Conservation (phyloP, 1,140 invertebrate species). For the Drosophila jambulina region DNA sequence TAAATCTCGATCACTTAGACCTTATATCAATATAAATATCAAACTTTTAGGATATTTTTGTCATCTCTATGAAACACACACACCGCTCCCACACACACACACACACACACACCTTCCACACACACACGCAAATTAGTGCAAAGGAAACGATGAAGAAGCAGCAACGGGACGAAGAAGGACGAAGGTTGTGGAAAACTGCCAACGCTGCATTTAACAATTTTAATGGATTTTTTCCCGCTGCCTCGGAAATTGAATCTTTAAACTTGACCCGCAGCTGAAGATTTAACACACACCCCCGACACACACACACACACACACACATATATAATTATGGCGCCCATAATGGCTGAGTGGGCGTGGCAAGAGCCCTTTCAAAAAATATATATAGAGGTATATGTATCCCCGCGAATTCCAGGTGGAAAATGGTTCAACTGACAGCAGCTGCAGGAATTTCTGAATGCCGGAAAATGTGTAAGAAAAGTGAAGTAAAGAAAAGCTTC, state of each 20-base stretch:
- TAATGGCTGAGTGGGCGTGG: constrained; percentile 21
- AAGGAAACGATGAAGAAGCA: constrained; percentile 47
- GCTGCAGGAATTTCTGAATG: constrained; percentile 30
- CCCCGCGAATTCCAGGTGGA: constrained; percentile 31
- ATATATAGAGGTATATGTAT: neutral
- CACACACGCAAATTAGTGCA: constrained; percentile 74
- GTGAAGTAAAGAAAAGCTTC: constrained; percentile 12
- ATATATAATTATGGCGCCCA: constrained; percentile 35
- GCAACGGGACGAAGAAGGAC: constrained; percentile 16
- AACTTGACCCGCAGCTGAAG: constrained; percentile 37
- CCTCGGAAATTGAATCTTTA: constrained; percentile 57
- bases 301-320: constrained; percentile 8
- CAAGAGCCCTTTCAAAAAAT: constrained; percentile 30
- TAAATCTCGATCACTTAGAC: neutral
- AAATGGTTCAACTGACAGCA: constrained; percentile 29
- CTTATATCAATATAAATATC: neutral
- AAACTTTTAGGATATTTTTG: neutral
- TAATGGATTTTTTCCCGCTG: constrained; percentile 68
- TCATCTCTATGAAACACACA: constrained; percentile 3
- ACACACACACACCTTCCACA: constrained; percentile 18
- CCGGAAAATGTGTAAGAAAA: constrained; percentile 21
- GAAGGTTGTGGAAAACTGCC: constrained; percentile 58
- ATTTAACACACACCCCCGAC: constrained; percentile 12
- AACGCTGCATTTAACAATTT: constrained; percentile 79
- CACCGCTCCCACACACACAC: constrained; percentile 17